Evolutionary conservation across 30 jellyfish, hydroid and myxozoan genomes (phyloP).

Genomic region (Pseudorhiza aurosa): DNA sequence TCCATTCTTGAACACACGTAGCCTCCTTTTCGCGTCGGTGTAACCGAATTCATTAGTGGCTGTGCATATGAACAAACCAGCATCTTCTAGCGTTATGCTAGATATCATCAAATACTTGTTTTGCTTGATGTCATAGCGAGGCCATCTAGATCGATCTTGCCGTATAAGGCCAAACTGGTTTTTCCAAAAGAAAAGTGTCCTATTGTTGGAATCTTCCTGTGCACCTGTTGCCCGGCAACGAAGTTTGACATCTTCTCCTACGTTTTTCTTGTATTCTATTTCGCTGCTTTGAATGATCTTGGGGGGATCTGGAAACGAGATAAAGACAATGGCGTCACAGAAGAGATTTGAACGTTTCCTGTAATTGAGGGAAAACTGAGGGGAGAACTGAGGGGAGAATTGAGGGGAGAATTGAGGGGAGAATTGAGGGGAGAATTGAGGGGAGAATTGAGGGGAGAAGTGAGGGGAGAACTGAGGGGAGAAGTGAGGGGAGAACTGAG

Average conservation of each 20-base stretch:
- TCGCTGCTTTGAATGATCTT: slow-evolving; percentile 35
- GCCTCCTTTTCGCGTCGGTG: slow-evolving; percentile 42
- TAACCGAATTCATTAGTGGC: slow-evolving; percentile 70
- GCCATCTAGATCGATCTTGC: slow-evolving; percentile 50
- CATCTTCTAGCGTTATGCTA: slow-evolving; percentile 68
- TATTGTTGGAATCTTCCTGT: slow-evolving; percentile 53
- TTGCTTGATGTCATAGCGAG: slow-evolving; percentile 72
- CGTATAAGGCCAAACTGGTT: slow-evolving; percentile 68
- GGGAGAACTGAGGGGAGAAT: too few species aligned
- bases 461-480: too few species aligned
- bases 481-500: too few species aligned
- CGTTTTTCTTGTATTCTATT: slow-evolving; percentile 23
- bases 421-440: too few species aligned
- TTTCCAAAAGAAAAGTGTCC: slow-evolving; percentile 82
- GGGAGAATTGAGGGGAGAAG: too few species aligned
- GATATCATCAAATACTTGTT: slow-evolving; percentile 62
- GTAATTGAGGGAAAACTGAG: too few species aligned
- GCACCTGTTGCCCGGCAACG: slow-evolving; percentile 91
- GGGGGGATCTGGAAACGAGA: slow-evolving; percentile 72
- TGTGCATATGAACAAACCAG: slow-evolving; percentile 68
- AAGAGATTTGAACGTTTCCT: not conserved
- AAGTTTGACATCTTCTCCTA: slow-evolving; percentile 71
- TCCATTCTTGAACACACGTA: slow-evolving; percentile 57
- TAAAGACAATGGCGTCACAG: not conserved
- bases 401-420: too few species aligned